Evolutionary conservation across 2,797 vertebrate genomes (phyloP).

Genomic region (Lateolabrax maculatus): DNA sequence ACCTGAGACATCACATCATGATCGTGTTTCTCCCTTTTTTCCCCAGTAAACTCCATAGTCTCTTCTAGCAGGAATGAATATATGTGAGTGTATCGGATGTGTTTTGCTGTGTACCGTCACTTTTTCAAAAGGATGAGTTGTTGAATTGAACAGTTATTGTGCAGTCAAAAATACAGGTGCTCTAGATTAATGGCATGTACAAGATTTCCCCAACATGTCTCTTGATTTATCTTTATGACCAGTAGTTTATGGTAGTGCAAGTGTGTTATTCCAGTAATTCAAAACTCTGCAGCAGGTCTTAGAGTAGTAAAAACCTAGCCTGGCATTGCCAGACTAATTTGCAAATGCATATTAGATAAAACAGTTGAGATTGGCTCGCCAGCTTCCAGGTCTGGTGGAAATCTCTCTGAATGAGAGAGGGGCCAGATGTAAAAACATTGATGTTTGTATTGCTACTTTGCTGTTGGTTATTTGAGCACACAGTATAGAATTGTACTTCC

Average conservation of each 20-base stretch:
- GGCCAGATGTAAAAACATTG: too few species aligned
- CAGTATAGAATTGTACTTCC: constrained; percentile 20
- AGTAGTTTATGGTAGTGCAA: neutral
- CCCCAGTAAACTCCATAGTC: neutral
- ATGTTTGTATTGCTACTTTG: neutral
- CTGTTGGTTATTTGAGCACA: neutral
- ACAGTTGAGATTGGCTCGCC: too few species aligned
- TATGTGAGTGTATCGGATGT: too few species aligned
- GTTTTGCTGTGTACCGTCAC: neutral
- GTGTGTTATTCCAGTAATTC: constrained; percentile 5
- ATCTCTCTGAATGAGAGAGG: too few species aligned
- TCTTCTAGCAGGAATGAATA: neutral
- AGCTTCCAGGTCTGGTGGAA: too few species aligned
- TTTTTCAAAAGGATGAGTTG: neutral
- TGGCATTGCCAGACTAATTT: too few species aligned
- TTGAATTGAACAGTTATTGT: neutral
- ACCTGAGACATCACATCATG: too few species aligned
- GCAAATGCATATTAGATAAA: too few species aligned
- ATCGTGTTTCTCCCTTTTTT: too few species aligned
- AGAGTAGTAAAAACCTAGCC: too few species aligned
- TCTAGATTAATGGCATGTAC: neutral
- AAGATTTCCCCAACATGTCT: neutral
- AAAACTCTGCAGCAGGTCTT: neutral
- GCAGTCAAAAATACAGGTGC: neutral
- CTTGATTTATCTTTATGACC: constrained; percentile 34